Evolutionary conservation across 2,888 invertebrate genomes (phyloP), one percentile per base, ranked within the genome.

Genomic region (Orthonychiurus folsomi): DNA sequence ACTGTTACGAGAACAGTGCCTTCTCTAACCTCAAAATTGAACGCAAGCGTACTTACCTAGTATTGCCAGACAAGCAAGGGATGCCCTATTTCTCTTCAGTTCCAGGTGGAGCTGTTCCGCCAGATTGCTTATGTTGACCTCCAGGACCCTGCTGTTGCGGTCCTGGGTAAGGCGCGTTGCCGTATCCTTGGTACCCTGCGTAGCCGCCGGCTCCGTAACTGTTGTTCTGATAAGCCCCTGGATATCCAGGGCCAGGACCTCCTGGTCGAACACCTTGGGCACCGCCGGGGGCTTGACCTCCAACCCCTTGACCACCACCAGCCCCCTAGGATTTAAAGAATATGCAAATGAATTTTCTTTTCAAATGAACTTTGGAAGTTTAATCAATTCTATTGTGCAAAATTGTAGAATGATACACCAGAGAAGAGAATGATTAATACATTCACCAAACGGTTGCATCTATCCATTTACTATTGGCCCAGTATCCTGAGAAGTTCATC

Each of bases 151-250:
- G 59, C n/a, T 57, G 47, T 2, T 5, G 28, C 20, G 26, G 57
- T 9, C 28, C 57, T 27, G 25, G 28, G 21, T 57, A 57, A 12
- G 57, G 20, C 2, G 18, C 28, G 20, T 56, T 56, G 5, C 55
- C 60, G 25, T 60, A 60, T n/a, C 24, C 47, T 3, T 27, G 47
- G 20, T 60, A 60, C 18, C n/a, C 54, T 5, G 26, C 23, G 23
- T 27, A 5, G 12, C 3, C 37, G 23, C 37, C 47, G 23, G 9
- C 54, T 9, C 54, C 55, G 20, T 56, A 56, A 26, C 26, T 55
- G 18, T 55, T 3, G 25, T 55, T 24, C 18, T 12, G 55, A 23
- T 37, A 37, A 9, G 9, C 37, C 5, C 37, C 37, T 37, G 37
- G 37, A 37, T 37, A 37, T 37, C 37, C 37, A 15, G 37, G 37